A percentile compares a stretch with the other conserved stretches of the same genome.
phyloP scores from a whole-genome alignment of 2,888 invertebrate species.

The Tupiocoris notatus region DNA sequence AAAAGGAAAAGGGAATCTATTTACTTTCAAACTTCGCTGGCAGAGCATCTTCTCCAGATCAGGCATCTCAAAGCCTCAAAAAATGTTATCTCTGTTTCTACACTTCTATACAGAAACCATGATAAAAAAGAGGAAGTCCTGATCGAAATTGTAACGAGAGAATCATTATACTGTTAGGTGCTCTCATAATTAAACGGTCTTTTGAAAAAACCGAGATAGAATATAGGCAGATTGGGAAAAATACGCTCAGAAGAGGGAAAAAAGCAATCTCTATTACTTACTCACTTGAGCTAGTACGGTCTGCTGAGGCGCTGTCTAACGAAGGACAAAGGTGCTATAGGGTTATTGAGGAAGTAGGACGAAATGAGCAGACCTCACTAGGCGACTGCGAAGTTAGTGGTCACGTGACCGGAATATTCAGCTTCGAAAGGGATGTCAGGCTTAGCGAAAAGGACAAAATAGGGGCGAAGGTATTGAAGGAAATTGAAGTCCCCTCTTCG shows the following conservation, averaged over 20 bases:
- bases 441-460: neutral
- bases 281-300: neutral
- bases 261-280: slow-evolving; percentile 38
- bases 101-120: too few relatives aligned
- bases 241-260: neutral
- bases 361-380: neutral
- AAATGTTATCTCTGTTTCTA: too few relatives aligned
- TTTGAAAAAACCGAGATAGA: too few relatives aligned
- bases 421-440: neutral
- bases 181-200: too few relatives aligned
- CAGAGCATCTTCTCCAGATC: too few relatives aligned
- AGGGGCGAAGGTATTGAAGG: neutral
- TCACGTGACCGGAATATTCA: slow-evolving; percentile 32
- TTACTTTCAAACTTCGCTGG: too few relatives aligned
- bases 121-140: too few relatives aligned
- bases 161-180: too few relatives aligned
- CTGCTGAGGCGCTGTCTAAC: slow-evolving; percentile 14
- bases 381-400: neutral
- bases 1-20: too few relatives aligned
- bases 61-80: too few relatives aligned
- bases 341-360: neutral
- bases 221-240: too few relatives aligned
- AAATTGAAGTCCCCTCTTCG: neutral
- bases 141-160: too few relatives aligned
- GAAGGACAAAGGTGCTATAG: neutral